Base-by-base conservation (phyloP, 2,113 vertebrate species). In the Polypterus bichir region DNA sequence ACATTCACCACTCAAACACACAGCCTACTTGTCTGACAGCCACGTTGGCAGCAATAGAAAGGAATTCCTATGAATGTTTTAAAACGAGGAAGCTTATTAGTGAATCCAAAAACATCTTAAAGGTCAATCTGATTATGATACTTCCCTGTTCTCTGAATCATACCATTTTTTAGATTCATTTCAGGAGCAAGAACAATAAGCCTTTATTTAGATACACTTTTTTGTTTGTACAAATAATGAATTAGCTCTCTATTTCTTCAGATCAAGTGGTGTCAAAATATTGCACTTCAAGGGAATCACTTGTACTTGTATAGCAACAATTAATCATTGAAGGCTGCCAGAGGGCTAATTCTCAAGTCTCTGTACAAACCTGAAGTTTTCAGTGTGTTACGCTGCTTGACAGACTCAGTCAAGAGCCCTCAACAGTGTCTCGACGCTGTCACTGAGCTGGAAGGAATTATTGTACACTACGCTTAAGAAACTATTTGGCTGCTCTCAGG, bases 191-290 rank as follows among this genome's bases (percentile, higher is more conserved):
- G 4, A 49, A 64, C 62, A 64, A 64, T 11, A 46, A 49, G 5
- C 48, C 49, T 46, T 64, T 64, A 49, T 64, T 48, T 55, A n/a
- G 4, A 9, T 10, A n/a, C 59, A 49, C 47, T 27, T 72, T 66
- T 77, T 72, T 83, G 76, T 81, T 64, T 68, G 71, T 68, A 69
- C 63, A 77, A 74, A 80, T 76, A 76, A 66, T 74, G 71, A 73
- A 73, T 79, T 70, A 67, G 59, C 64, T 62, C 64, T 55, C 27
- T 55, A 70, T 61, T 69, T 72, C 68, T 72, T 70, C 71, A 53
- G 80, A 71, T 79, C 75, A 81, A 62, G 55, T 65, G 78, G 74
- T 82, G 80, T 88, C 83, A 87, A 84, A 86, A 86, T 84, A 83
- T 79, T 82, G 76, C 76, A 80, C 73, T 78, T 84, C 74, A 67